These are phyloP conservation scores for Prolemur simus DNA, from an alignment of 2,113 vertebrate genomes.

Conservation along the genomic window DNA sequence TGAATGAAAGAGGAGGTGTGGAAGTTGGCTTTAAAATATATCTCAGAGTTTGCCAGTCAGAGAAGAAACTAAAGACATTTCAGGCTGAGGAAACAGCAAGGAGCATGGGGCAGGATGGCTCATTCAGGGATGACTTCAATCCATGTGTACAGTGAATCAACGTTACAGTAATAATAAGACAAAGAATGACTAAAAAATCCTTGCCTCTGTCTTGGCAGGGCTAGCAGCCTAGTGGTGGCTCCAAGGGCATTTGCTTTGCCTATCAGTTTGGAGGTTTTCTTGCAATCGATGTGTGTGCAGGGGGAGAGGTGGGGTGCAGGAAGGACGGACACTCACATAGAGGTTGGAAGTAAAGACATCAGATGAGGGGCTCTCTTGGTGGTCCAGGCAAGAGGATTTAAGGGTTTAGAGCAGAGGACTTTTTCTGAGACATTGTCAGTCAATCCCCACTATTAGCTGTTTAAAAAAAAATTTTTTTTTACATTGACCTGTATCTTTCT, in stretches of 20 bases:
- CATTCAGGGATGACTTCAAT: neutral
- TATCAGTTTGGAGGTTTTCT: neutral
- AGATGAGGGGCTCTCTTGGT: neutral
- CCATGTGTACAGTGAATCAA: neutral
- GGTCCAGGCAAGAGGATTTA: neutral
- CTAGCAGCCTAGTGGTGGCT: neutral
- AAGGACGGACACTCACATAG: neutral
- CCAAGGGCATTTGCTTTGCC: neutral
- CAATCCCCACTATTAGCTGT: neutral
- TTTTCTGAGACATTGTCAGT: neutral
- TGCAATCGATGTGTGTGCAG: neutral
- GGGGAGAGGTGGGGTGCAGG: neutral
- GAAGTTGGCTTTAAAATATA: neutral
- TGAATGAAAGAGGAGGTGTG: neutral
- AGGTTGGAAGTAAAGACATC: neutral
- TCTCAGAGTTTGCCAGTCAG: neutral
- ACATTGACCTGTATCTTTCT: neutral
- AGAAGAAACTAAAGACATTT: neutral
- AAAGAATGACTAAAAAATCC: neutral
- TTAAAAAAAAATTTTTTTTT: neutral
- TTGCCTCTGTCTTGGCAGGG: neutral
- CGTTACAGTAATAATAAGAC: neutral
- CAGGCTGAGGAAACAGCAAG: neutral
- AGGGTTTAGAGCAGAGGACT: neutral
- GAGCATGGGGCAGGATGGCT: too few species aligned